phyloP scores from a whole-genome alignment of 2,797 vertebrate species.

The Geotria australis region DNA sequence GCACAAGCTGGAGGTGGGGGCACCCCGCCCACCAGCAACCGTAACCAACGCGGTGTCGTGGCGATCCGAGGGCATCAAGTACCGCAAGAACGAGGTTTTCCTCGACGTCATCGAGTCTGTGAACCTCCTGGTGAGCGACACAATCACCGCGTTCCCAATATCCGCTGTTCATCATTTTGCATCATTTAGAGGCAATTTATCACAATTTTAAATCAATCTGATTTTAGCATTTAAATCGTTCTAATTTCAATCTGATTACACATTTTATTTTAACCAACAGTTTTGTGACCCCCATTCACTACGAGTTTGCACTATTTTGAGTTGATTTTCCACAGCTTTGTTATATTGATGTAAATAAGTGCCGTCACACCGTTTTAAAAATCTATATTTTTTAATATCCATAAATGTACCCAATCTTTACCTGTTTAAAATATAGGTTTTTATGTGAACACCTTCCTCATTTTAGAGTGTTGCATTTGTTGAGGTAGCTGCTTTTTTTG shows the following conservation, averaged over 20 bases:
- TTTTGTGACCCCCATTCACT: no score
- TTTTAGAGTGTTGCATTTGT: background rate
- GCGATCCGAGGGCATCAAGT: conserved; percentile 61
- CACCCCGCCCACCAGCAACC: conserved; percentile 62
- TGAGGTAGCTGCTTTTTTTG: background rate
- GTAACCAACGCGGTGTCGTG: conserved; percentile 57
- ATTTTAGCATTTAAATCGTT: no score
- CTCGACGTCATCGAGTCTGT: conserved; percentile 97
- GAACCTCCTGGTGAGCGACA: conserved; percentile 56
- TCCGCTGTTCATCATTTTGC: background rate
- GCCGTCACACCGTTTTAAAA: no score
- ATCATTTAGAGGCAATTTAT: background rate
- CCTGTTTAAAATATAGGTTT: no score
- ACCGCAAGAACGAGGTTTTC: conserved; percentile 61
- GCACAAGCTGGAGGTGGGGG: conserved; percentile 85
- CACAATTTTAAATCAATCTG: background rate
- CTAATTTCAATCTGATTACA: no score
- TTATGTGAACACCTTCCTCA: no score
- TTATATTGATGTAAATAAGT: no score
- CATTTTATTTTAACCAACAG: no score
- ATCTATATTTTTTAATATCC: no score
- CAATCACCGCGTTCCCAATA: no score
- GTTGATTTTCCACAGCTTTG: background rate
- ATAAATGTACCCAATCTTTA: no score
- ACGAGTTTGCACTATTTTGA: no score